phyloP scores from a whole-genome alignment of 1,140 invertebrate genomes.

The Cyclina sinensis region DNA sequence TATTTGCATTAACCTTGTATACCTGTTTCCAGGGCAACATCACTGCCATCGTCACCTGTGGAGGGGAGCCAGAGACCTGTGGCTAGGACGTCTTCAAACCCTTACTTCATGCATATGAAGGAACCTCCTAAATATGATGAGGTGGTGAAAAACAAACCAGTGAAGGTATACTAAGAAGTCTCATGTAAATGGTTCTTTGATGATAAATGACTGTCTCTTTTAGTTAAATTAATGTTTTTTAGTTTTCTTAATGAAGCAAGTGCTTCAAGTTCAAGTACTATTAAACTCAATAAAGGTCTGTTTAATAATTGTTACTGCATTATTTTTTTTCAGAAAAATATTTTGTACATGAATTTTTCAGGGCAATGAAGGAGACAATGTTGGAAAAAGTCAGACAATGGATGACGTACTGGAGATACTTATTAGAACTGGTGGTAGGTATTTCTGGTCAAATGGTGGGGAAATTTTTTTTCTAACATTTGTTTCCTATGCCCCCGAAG shows the following conservation, averaged over 20 bases:
- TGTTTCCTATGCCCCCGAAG: no score
- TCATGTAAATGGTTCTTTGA: not conserved
- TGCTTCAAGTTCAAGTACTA: no score
- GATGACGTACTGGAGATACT: constrained; percentile 98
- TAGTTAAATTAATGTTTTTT: not conserved
- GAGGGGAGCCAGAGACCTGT: constrained; percentile 70
- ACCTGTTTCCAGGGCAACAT: constrained; percentile 71
- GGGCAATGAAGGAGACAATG: constrained; percentile 73
- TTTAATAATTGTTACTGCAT: no score
- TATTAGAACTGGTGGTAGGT: constrained; percentile 93
- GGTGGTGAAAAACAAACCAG: constrained; percentile 82
- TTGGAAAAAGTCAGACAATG: constrained; percentile 94
- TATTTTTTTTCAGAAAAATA: no score
- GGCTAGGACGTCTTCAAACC: constrained; percentile 74
- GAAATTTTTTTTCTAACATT: no score
- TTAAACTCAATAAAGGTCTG: no score
- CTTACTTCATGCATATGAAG: constrained; percentile 80
- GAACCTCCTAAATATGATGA: constrained; percentile 86
- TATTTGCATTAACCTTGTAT: no score
- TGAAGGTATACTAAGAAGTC: constrained; percentile 65
- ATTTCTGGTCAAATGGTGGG: no score
- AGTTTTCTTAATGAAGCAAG: no score
- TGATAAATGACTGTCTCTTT: not conserved
- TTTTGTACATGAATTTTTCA: no score
- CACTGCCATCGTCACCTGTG: constrained; percentile 77